Evolutionary conservation across 2,113 vertebrate genomes (phyloP).

Genomic region (Clinocottus analis): DNA sequence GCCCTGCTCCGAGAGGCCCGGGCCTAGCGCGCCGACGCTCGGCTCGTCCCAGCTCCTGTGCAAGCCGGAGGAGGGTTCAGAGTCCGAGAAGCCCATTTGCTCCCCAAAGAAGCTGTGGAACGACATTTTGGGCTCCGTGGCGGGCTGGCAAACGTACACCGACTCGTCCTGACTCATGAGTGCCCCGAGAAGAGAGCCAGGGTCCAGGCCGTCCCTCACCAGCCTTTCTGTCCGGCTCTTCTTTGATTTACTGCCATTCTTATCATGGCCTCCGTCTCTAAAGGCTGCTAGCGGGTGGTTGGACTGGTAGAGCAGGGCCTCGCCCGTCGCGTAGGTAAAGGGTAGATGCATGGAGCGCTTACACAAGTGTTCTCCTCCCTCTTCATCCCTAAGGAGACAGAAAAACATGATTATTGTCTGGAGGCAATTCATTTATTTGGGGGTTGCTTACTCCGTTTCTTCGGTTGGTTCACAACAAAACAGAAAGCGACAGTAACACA

Average conservation of each 20-base stretch:
- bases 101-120: conserved; percentile 70
- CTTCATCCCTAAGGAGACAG: conserved; percentile 83
- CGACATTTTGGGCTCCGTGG: conserved; percentile 60
- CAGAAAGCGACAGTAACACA: conserved; percentile 43
- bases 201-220: conserved; percentile 58
- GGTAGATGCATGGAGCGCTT: conserved; percentile 87
- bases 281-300: conserved; percentile 75
- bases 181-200: conserved; percentile 78
- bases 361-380: conserved; percentile 86
- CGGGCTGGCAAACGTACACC: conserved; percentile 74
- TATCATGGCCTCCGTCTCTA: conserved; percentile 69
- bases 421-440: not conserved
- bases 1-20: conserved; percentile 21
- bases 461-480: not conserved
- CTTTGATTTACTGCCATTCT: conserved; percentile 74
- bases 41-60: conserved; percentile 59
- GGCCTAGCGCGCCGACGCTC: conserved; percentile 19
- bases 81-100: conserved; percentile 46
- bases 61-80: conserved; percentile 24
- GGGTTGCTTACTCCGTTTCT: no score
- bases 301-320: conserved; percentile 87
- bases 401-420: conserved; percentile 12
- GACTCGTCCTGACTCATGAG: conserved; percentile 82
- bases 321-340: conserved; percentile 88
- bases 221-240: conserved; percentile 73